Evolutionary conservation across 2,113 vertebrate species (phyloP).

Genomic region (Pteropus alecto): DNA sequence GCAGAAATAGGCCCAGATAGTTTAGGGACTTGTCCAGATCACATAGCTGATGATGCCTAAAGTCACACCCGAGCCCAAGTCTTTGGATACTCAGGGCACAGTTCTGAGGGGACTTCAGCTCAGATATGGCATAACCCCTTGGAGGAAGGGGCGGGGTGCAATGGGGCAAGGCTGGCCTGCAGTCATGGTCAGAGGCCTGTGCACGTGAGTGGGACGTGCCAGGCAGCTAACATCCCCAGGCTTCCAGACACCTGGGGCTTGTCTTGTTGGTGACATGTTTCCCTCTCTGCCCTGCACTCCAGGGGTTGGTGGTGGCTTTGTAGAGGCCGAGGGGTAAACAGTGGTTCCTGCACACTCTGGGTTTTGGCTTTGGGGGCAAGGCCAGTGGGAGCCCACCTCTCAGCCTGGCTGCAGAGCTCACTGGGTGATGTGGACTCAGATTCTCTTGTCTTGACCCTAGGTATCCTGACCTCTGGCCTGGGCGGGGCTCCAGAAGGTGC

Average conservation of each 20-base stretch:
- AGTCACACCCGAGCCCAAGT: not conserved
- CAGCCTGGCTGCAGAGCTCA: not conserved
- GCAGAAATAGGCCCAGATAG: accelerated
- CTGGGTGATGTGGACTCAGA: accelerated
- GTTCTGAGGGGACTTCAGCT: not conserved
- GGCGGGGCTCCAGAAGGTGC: not conserved
- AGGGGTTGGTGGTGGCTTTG: not conserved
- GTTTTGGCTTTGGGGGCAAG: not conserved
- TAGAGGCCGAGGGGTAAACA: not conserved
- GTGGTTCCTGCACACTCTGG: accelerated
- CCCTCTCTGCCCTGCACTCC: not conserved
- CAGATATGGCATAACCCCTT: not conserved
- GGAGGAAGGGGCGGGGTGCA: not conserved
- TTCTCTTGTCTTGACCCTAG: too few species aligned
- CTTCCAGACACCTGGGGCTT: not conserved
- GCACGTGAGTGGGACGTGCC: accelerated
- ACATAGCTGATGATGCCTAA: not conserved
- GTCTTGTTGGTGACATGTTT: not conserved
- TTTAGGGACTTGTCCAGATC: not conserved
- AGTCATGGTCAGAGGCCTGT: not conserved
- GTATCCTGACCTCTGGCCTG: not conserved
- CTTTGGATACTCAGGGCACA: accelerated
- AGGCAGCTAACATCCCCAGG: not conserved
- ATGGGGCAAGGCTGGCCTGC: too few species aligned
- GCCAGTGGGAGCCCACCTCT: not conserved